Conservation (phyloP, 2,888 invertebrate genomes). For the Drosophila robusta region DNA sequence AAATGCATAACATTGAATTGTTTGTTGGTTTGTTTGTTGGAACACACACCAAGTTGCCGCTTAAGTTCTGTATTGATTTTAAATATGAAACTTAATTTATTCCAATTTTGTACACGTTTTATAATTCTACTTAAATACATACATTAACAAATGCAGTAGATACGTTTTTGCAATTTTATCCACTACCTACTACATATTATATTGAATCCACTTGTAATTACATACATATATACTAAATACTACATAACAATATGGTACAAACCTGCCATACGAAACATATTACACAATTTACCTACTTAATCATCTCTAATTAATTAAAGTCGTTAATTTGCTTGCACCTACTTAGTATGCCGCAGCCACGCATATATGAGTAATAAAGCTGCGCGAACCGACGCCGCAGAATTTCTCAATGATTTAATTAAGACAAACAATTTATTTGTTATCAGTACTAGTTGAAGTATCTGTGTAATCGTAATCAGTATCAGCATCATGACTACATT, state of each 20-base stretch:
- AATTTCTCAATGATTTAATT: constrained; percentile 30
- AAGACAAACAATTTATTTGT: constrained; percentile 53
- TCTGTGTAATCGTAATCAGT: constrained; percentile 52
- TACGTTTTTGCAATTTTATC: constrained; percentile 70
- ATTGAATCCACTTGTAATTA: constrained; percentile 73
- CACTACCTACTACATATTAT: constrained; percentile 60
- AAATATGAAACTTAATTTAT: constrained; percentile 40
- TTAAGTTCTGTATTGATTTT: constrained; percentile 65
- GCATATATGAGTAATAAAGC: constrained; percentile 78
- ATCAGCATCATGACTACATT: constrained; percentile 53
- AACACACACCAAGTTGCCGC: constrained; percentile 56
- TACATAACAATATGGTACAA: constrained; percentile 29
- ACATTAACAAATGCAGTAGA: constrained; percentile 65
- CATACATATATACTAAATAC: constrained; percentile 48
- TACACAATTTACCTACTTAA: constrained; percentile 63
- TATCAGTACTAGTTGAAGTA: constrained; percentile 48
- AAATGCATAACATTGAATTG: constrained; percentile 61
- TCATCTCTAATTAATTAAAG: constrained; percentile 77
- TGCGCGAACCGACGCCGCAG: constrained; percentile 34
- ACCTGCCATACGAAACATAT: constrained; percentile 46
- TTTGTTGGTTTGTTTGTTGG: constrained; percentile 69
- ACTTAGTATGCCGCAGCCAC: constrained; percentile 86
- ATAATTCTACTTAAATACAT: constrained; percentile 54
- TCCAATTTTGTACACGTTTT: constrained; percentile 51
- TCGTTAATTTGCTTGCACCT: constrained; percentile 85